Evolutionary conservation across 2,888 invertebrate genomes (phyloP).

Genomic region (Leptothorax acervorum): DNA sequence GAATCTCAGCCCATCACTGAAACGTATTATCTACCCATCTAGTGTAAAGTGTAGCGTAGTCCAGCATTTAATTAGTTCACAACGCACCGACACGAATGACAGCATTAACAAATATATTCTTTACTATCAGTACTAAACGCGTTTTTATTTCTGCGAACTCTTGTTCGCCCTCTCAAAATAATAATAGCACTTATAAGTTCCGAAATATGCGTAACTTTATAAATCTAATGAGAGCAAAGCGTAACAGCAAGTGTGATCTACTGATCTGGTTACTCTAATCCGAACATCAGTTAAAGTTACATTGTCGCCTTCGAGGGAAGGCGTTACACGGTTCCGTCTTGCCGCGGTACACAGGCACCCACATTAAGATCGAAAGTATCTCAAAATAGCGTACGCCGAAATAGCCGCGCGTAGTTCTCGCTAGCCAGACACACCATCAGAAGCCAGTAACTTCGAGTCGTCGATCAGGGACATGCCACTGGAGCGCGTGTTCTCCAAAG

Average conservation of each 20-base stretch:
- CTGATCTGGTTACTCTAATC: neutral
- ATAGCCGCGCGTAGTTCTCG: conserved; percentile 68
- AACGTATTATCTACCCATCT: conserved; percentile 1
- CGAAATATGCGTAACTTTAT: neutral
- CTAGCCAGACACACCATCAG: conserved; percentile 36
- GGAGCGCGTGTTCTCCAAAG: neutral
- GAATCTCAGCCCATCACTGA: no score
- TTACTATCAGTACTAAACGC: neutral
- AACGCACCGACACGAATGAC: conserved; percentile 28
- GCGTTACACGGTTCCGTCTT: neutral
- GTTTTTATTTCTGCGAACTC: neutral
- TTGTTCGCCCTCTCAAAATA: neutral
- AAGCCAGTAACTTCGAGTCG: conserved; percentile 62
- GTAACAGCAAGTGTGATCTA: neutral
- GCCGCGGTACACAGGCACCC: conserved; percentile 7
- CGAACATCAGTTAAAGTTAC: neutral
- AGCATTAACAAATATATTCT: conserved; percentile 42
- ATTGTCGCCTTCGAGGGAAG: neutral
- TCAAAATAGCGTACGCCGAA: conserved; percentile 73
- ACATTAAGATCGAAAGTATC: conserved; percentile 4
- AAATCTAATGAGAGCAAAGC: no score
- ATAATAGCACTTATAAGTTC: neutral
- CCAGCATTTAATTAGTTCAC: conserved; percentile 34
- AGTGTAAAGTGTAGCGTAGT: conserved; percentile 1
- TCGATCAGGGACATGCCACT: conserved; percentile 50